Percentiles rank a stretch among this genome's conserved stretches.
phyloP scores from a whole-genome alignment of 2,797 vertebrate species.

The Falco biarmicus region DNA sequence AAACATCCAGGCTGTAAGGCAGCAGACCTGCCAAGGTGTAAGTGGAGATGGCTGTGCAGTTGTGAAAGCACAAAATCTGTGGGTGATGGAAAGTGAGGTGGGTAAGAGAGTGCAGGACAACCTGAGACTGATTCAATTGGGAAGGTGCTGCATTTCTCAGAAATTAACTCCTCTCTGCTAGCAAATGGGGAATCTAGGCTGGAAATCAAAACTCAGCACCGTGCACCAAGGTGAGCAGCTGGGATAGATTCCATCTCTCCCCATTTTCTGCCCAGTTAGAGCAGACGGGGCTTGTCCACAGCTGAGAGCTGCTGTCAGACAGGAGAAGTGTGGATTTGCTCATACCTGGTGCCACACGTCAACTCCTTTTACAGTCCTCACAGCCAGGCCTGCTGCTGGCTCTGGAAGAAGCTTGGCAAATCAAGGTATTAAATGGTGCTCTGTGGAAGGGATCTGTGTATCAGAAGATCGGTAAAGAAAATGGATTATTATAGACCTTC shows the following conservation, averaged over 20 bases:
- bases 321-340: neutral
- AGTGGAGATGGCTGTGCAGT: neutral
- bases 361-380: neutral
- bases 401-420: neutral
- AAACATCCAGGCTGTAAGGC: neutral
- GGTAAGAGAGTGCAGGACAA: neutral
- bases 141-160: neutral
- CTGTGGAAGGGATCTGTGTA: neutral
- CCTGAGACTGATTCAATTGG: neutral
- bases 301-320: neutral
- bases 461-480: neutral
- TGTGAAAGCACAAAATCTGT: neutral
- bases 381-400: neutral
- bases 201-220: neutral
- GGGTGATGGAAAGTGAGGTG: neutral
- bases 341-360: neutral
- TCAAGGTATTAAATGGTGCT: neutral
- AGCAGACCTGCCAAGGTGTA: neutral
- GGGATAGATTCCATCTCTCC: neutral
- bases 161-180: neutral
- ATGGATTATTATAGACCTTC: conserved; percentile 18
- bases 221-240: neutral
- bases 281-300: neutral
- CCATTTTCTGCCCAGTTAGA: neutral
- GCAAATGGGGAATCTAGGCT: neutral